Evolutionary conservation across 2,797 vertebrate genomes (phyloP), one percentile per base, ranked within the genome.

Genomic region (Etheostoma perlongum): DNA sequence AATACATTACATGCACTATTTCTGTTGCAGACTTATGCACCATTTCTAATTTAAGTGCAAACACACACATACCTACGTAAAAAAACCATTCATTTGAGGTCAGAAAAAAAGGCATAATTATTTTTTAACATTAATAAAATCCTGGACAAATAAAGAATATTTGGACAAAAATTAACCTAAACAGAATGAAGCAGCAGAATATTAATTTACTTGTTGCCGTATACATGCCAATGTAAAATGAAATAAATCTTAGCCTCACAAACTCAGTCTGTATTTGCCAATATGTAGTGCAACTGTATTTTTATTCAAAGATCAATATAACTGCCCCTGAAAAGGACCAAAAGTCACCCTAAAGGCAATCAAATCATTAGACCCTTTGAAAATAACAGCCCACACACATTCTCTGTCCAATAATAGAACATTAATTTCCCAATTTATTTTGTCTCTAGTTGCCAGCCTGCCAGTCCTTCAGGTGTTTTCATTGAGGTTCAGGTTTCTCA

Each of bases 351-450:
- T 54, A 23, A 80, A 86, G 75, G 74, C 30, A 47, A 88, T 89
- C 82, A 85, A 86, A 90, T 85, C 78, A 85, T 84, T 85, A 83
- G 67, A 76, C 72, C 73, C 52, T 54, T 69, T 76, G 72, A 73
- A 86, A 82, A 85, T 65, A 83, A 48, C 74, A 67, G 48, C 78
- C 67, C 71, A 30, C 76, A 79, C 70, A 75, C 86, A 68, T 71
- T 70, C 57, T 42, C 21, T 4, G 64, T 88, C 88, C 80, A 89
- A 92, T 90, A 91, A 92, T 90, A 88, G 82, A 90, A 91, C 86
- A 88, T 90, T 91, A 90, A 92, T 91, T 92, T 91, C 85, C 74
- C 85, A 91, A 91, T 91, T 90, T 92, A 91, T 92, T 92, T 90
- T 85, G 87, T 91, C 81, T 88, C 82, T 86, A 51, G 82, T 83